Evolutionary conservation across 2,797 vertebrate species (phyloP).

Genomic region (Parambassis ranga): DNA sequence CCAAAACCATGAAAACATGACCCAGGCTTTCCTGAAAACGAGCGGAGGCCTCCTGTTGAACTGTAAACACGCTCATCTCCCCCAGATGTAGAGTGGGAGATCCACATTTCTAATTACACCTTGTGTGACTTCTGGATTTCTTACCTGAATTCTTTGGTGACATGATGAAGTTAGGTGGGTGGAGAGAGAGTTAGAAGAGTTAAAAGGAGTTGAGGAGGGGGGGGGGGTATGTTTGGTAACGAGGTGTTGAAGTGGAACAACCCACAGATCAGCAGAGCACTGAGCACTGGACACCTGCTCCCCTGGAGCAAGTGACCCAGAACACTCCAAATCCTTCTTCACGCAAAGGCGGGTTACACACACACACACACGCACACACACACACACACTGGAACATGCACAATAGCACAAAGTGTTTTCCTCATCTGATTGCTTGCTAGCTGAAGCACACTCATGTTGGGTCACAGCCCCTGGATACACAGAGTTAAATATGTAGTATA

Average conservation of each 20-base stretch:
- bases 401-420: background rate
- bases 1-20: conserved; percentile 19
- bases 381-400: background rate
- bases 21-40: conserved; percentile 22
- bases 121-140: conserved; percentile 10
- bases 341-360: conserved; percentile 39
- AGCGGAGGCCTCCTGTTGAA: conserved; percentile 5
- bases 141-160: conserved; percentile 42
- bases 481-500: too few relatives aligned
- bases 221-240: conserved; percentile 49
- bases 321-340: conserved; percentile 61
- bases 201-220: conserved; percentile 11
- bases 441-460: too few relatives aligned
- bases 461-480: too few relatives aligned
- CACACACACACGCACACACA: background rate
- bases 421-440: too few relatives aligned
- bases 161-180: conserved; percentile 25
- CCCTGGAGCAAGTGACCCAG: conserved; percentile 60
- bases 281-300: conserved; percentile 75
- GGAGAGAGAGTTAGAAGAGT: too few relatives aligned
- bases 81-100: conserved; percentile 28
- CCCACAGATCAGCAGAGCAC: conserved; percentile 61
- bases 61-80: conserved; percentile 20
- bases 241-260: conserved; percentile 78
- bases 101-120: conserved; percentile 24